Conservation (phyloP, 2,797 vertebrate genomes). For the Sebastes vulpes region DNA sequence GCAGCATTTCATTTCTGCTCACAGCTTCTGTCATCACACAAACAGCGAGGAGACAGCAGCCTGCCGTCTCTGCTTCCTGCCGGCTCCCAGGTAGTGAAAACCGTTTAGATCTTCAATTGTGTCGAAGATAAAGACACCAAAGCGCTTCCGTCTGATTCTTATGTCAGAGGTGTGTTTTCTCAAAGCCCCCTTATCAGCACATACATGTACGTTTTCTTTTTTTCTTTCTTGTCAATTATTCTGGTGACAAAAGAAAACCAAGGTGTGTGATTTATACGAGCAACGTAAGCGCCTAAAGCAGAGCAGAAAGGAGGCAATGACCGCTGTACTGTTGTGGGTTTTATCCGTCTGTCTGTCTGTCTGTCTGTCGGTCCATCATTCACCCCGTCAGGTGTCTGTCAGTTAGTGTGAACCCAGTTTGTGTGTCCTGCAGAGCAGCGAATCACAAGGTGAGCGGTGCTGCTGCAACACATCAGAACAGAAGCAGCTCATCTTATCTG, state of each 20-base stretch:
- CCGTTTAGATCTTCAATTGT: conserved; percentile 12
- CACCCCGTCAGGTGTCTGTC: background rate
- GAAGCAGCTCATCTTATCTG: conserved; percentile 30
- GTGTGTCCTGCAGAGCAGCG: conserved; percentile 15
- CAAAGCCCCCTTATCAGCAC: background rate
- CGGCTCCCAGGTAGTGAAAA: conserved; percentile 39
- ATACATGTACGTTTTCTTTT: background rate
- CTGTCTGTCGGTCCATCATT: background rate
- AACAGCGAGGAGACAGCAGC: conserved; percentile 12
- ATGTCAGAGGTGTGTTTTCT: background rate
- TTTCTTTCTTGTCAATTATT: background rate
- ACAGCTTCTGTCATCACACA: conserved; percentile 58
- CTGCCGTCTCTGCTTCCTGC: conserved; percentile 39
- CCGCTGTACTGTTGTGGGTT: background rate
- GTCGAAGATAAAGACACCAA: conserved; percentile 34
- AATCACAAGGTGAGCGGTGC: conserved; percentile 4
- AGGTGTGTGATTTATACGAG: background rate
- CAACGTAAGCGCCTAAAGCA: background rate
- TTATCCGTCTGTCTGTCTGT: background rate
- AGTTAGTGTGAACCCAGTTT: conserved; percentile 15
- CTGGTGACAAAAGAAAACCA: background rate
- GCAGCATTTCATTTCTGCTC: conserved; percentile 20
- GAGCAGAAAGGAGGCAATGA: background rate
- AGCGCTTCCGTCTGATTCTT: background rate
- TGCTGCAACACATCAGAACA: conserved; percentile 9